A percentile compares a stretch with the other conserved stretches of the same genome.
Evolutionary conservation across 1,140 invertebrate genomes (phyloP).

Genomic region (Hypsibius dujardini): DNA sequence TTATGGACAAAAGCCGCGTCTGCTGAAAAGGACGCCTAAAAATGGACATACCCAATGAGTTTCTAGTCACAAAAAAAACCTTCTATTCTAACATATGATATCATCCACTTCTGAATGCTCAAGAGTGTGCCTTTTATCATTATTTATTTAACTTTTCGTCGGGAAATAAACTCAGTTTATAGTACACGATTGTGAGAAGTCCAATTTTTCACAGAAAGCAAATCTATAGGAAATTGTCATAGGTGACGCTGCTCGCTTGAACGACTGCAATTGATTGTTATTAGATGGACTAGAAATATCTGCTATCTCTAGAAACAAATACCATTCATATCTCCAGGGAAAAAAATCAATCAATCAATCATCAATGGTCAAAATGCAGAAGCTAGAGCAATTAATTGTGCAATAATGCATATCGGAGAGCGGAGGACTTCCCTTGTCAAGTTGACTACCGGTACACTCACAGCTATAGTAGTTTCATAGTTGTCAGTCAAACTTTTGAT

Average conservation of each 20-base stretch:
- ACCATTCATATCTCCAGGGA: background rate
- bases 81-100: background rate
- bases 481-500: background rate
- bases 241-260: no score
- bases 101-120: background rate
- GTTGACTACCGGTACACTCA: background rate
- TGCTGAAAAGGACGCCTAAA: background rate
- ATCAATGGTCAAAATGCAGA: background rate
- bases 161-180: background rate
- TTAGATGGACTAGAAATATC: background rate
- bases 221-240: no score
- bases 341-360: background rate
- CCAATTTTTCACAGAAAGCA: background rate
- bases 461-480: background rate
- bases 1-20: background rate
- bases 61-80: background rate
- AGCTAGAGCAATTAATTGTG: background rate
- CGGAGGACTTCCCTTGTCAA: no score
- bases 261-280: no score
- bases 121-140: background rate
- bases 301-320: background rate
- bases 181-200: background rate
- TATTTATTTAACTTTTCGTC: no score
- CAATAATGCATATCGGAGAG: no score
- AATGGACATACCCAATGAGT: background rate